A percentile compares a stretch with the other conserved stretches of the same genome.
Evolutionary conservation across 30 jellyfish, hydroid and myxozoan species (phyloP).

Genomic region (Aurelia sp.): DNA sequence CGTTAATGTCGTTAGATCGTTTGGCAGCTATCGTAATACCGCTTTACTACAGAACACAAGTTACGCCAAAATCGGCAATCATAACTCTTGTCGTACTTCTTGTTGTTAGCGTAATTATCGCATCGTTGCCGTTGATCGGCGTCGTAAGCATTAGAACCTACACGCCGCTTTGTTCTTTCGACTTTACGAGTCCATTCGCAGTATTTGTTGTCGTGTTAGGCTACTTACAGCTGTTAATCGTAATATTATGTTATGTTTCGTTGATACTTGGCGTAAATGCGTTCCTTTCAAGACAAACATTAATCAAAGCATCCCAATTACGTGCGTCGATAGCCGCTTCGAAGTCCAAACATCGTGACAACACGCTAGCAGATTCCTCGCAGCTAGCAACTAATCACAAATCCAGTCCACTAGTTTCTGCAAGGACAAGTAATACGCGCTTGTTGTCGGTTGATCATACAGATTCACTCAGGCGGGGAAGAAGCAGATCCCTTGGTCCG

Average conservation of each 20-base stretch:
- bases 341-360: slow-evolving; percentile 62
- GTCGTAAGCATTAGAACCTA: slow-evolving; percentile 22
- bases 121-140: slow-evolving; percentile 62
- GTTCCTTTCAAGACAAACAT: slow-evolving; percentile 60
- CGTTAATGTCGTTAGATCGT: slow-evolving; percentile 76
- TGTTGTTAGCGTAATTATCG: slow-evolving; percentile 29
- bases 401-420: slow-evolving; percentile 14
- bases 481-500: slow-evolving; percentile 22
- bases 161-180: slow-evolving; percentile 71
- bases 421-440: not conserved
- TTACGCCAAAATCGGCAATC: slow-evolving; percentile 18
- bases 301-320: slow-evolving; percentile 60
- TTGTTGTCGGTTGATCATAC: not conserved
- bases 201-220: slow-evolving; percentile 51
- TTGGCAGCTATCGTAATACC: slow-evolving; percentile 69
- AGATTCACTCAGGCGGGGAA: not conserved
- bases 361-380: slow-evolving; percentile 54
- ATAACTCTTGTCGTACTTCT: slow-evolving; percentile 8
- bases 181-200: slow-evolving; percentile 63
- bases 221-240: slow-evolving; percentile 60
- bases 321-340: slow-evolving; percentile 72
- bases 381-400: slow-evolving; percentile 1
- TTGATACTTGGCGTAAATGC: slow-evolving; percentile 61
- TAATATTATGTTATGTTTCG: slow-evolving; percentile 47
- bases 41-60: slow-evolving; percentile 54